These are phyloP conservation scores for Orchesella cincta DNA, from an alignment of 1,140 invertebrate species.

Conservation along the genomic window DNA sequence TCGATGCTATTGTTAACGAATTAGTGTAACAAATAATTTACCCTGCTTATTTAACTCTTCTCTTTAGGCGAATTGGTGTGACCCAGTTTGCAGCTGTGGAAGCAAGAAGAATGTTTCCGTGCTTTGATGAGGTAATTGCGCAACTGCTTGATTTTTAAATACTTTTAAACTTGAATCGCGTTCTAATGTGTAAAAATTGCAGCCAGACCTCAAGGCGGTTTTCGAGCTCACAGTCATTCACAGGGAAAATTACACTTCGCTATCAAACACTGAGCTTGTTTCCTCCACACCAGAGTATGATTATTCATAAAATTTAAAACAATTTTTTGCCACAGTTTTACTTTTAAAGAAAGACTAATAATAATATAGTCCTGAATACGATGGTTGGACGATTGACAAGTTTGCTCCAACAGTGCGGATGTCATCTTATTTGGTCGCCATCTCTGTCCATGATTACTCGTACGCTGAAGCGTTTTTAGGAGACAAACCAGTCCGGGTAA, in stretches of 20 bases:
- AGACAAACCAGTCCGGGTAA: background rate
- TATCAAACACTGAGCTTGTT: background rate
- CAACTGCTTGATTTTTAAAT: too few species aligned
- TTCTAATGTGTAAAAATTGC: too few species aligned
- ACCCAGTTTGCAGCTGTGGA: constrained; percentile 64
- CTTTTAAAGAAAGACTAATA: background rate
- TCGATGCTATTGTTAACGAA: too few species aligned
- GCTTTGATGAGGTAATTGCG: constrained; percentile 61
- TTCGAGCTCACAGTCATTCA: background rate
- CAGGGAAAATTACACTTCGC: background rate
- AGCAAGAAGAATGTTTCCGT: constrained; percentile 63
- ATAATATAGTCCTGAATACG: constrained; percentile 49
- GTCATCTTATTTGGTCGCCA: constrained; percentile 65
- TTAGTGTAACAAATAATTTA: too few species aligned
- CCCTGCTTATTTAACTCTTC: too few species aligned
- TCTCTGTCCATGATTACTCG: constrained; percentile 61
- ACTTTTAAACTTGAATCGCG: too few species aligned
- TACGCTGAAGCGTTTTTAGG: constrained; percentile 1
- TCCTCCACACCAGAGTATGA: constrained; percentile 16
- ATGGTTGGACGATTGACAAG: constrained; percentile 54
- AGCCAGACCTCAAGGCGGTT: constrained; percentile 22
- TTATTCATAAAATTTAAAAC: too few species aligned
- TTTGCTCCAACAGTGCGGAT: constrained; percentile 59
- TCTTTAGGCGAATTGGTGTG: constrained; percentile 36
- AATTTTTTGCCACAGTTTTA: background rate